phyloP scores from a whole-genome alignment of 2,797 vertebrate species.

The Chiloscyllium punctatum region DNA sequence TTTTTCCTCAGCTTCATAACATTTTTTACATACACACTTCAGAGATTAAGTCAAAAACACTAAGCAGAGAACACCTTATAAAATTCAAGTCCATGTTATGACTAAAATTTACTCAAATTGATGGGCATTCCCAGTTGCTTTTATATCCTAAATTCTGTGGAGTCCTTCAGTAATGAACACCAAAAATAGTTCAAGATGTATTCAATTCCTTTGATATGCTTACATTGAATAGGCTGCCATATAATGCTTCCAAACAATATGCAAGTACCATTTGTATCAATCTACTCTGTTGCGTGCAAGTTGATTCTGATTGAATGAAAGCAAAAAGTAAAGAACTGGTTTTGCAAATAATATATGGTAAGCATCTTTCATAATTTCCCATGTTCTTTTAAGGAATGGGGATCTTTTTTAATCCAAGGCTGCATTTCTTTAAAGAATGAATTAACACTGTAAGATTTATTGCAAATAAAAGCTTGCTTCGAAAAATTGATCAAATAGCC shows the following conservation, averaged over 20 bases:
- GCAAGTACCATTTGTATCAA: not conserved
- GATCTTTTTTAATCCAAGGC: too few species aligned
- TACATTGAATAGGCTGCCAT: not conserved
- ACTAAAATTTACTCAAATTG: not conserved
- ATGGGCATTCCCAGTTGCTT: too few species aligned
- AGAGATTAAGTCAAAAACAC: not conserved
- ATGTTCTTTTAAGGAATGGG: too few species aligned
- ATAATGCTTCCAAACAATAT: not conserved
- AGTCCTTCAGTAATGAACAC: not conserved
- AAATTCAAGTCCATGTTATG: not conserved
- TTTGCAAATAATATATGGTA: not conserved
- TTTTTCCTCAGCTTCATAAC: not conserved
- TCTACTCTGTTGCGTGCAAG: not conserved
- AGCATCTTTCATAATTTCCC: too few species aligned
- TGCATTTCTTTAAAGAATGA: too few species aligned
- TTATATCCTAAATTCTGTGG: not conserved
- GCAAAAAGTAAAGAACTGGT: too few species aligned
- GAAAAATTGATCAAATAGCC: too few species aligned
- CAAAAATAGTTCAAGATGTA: not conserved
- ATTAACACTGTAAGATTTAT: too few species aligned
- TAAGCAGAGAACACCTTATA: not conserved
- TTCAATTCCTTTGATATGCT: not conserved
- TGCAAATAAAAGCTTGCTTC: too few species aligned
- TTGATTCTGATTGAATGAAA: too few species aligned
- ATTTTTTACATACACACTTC: not conserved